Base-by-base conservation (phyloP, 2,113 vertebrate genomes). In the Cnemophilus loriae region DNA sequence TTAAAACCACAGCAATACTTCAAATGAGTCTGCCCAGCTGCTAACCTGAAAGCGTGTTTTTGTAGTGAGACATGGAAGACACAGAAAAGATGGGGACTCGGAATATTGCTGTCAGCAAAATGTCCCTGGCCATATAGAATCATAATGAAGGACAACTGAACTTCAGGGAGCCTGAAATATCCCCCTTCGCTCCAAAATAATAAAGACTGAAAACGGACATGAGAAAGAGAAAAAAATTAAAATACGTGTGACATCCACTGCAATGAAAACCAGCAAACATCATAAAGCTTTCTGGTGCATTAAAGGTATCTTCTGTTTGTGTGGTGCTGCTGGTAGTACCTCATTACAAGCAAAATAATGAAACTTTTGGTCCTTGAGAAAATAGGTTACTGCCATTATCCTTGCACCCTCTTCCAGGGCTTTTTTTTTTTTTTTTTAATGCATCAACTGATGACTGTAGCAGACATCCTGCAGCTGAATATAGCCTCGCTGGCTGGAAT, bases 111-210 rank as follows among this genome's bases (percentile, higher is more conserved):
- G 27, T 50, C 28, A 84, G 19, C 15, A 73, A 81, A 87, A 65
- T 5, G 4, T 60, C 57, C 15, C 32, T 42, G 16, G 10, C 3
- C 3, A 1, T 42, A 33, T 0, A 59, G 30, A 63, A 64, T 3
- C 22, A 28, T n/a, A 76, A 39, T 27, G 46, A 60, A 87, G 46
- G 46, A 68, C 61, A 85, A 7, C 0, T 15, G 24, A 69, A 65
- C 3, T 7, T 81, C 69, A 37, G 32, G 11, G 7, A 73, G 4
- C 30, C 55, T 61, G 42, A 44, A 87, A 88, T 9, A 87, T 5
- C 16, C 7, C 17, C 5, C 14, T 71, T 55, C 9, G 1, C 13
- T 78, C 30, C n/a, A 61, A 73, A 81, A 77, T 18, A 87, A 49
- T 35, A 57, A 65, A 77, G 17, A 17, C 4, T 53, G 15, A 87